Evolutionary conservation across 1,140 invertebrate genomes (phyloP).

Genomic region (Dryas iulia): DNA sequence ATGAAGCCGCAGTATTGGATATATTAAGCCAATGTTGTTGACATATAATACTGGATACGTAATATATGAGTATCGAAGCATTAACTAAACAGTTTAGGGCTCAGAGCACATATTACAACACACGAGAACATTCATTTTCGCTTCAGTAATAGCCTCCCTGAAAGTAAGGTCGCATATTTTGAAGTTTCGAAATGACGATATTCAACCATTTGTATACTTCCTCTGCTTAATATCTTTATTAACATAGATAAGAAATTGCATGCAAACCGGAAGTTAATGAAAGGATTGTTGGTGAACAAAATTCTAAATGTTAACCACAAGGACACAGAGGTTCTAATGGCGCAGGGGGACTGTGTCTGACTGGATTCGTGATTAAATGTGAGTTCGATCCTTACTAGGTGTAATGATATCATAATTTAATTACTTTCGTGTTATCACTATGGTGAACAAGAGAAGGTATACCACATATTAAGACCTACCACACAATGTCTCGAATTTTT

Average conservation of each 20-base stretch:
- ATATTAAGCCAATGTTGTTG: background rate
- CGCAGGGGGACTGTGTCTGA: too few species aligned
- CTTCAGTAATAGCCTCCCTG: constrained; percentile 27
- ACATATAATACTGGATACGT: background rate
- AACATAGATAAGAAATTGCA: constrained; percentile 20
- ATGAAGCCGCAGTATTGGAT: constrained; percentile 16
- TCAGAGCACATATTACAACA: constrained; percentile 18
- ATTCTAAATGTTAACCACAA: too few species aligned
- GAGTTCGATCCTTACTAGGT: too few species aligned
- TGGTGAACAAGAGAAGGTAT: too few species aligned
- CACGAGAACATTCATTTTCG: constrained; percentile 9
- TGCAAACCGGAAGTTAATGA: background rate
- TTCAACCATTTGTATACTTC: constrained; percentile 13
- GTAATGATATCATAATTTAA: too few species aligned
- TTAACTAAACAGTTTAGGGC: constrained; percentile 11
- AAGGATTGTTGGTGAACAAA: background rate
- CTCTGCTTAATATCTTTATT: constrained; percentile 23
- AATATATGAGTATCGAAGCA: background rate
- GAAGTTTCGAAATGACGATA: constrained; percentile 19
- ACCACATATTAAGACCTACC: too few species aligned
- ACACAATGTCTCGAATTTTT: too few species aligned
- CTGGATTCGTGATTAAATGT: too few species aligned
- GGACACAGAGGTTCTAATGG: too few species aligned
- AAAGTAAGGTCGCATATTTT: constrained; percentile 30
- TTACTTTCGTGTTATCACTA: too few species aligned